Percentiles rank a stretch among this genome's conserved stretches.
phyloP scores from a whole-genome alignment of 2,113 vertebrate species.

The Talpa occidentalis region DNA sequence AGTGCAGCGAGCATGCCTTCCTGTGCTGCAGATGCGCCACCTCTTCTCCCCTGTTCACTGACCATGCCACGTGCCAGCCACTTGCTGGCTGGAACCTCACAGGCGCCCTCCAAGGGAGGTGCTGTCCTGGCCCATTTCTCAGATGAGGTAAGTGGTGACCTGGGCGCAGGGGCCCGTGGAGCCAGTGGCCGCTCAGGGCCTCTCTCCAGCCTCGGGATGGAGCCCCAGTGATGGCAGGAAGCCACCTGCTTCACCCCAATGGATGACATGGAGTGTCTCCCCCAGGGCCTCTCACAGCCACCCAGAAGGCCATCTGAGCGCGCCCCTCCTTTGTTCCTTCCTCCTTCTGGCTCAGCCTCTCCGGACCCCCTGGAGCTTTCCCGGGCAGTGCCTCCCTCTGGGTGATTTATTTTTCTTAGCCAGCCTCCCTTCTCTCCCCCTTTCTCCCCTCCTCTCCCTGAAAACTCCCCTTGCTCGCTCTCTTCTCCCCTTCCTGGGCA shows the following conservation, averaged over 20 bases:
- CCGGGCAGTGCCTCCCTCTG: not conserved
- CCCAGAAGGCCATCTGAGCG: not conserved
- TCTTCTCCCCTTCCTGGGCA: not conserved
- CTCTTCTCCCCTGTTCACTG: fast-evolving
- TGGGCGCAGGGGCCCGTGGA: fast-evolving
- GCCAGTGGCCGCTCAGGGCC: not conserved
- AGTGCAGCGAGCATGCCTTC: fast-evolving
- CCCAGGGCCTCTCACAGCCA: not conserved
- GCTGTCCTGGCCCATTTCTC: not conserved
- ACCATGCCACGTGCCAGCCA: not conserved
- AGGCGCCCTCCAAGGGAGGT: not conserved
- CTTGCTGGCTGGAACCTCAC: too few species aligned
- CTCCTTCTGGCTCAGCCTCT: not conserved
- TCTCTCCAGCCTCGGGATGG: too few species aligned
- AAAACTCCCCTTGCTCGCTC: fast-evolving
- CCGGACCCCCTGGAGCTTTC: not conserved
- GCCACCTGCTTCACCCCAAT: not conserved
- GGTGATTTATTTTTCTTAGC: not conserved
- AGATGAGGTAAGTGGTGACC: not conserved
- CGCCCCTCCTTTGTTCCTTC: not conserved
- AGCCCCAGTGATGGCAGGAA: not conserved
- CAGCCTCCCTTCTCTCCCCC: not conserved
- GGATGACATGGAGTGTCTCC: not conserved
- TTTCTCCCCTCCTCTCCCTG: not conserved
- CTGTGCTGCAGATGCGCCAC: not conserved